Base-by-base conservation (phyloP, 1,140 invertebrate species). In the Cotesia glomerata region DNA sequence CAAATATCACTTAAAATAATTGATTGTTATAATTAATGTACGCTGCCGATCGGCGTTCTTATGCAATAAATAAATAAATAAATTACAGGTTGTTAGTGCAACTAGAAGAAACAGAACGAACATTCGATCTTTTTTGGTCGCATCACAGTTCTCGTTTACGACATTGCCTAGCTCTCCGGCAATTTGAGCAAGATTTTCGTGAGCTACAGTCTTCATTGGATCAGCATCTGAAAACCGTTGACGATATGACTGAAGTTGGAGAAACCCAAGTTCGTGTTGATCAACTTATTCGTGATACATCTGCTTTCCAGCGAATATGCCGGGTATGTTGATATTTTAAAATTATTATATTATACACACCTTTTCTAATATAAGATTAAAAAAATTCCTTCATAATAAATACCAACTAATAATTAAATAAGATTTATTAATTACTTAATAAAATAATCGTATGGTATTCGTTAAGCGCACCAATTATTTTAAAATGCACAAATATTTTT, bases 51-150 rank as follows among this genome's bases (percentile, higher is more conserved):
- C n/a, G n/a, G n/a, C n/a, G n/a, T n/a, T n/a, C n/a, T n/a, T n/a
- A n/a, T n/a, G n/a, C n/a, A n/a, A n/a, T n/a, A n/a, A n/a, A n/a
- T n/a, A n/a, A n/a, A n/a, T n/a, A n/a, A n/a, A 7, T 66, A 16
- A 64, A 78, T 85, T 81, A 74, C 83, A 95, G 95, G 85, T 90
- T 98, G 83, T 88, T 99, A 56, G 93, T 97, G 36, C 96, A 98
- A 88, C 88, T 99, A 77, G 96, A 98, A 84, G 97, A 99, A 89
- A 98, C 96, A 69, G 95, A 97, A 86, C 91, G 91, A 77, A 94
- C 94, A 65, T 98, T 99, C 86, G 95, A 97, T 82, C 91, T 94
- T 74, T 98, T 97, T 88, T 98, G 97, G 96, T 90, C 91, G 16
- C 91, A 94, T 78, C 97, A 98, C 88, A 94, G 95, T 78, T 91